Evolutionary conservation across 2,797 vertebrate species (phyloP), one percentile per base, ranked within the genome.

Genomic region (Pipistrellus kuhlii): DNA sequence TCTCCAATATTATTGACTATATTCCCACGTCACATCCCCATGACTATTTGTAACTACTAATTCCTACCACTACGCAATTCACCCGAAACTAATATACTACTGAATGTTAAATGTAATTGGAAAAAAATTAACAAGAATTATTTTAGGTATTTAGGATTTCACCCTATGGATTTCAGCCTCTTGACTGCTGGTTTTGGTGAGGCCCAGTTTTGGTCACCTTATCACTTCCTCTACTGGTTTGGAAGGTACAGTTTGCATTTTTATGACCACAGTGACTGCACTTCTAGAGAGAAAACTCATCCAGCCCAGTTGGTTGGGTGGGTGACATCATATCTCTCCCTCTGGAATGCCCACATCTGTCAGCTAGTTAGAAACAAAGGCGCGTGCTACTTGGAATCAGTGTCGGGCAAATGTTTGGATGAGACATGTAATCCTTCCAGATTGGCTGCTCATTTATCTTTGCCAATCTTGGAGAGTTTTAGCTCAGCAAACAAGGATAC

Each of bases 201-300:
- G 23, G 13, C 6, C 18, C 66, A 10, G 38, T 77, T 6, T 18
- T 55, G 17, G 21, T 83, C 66, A 14, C 20, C 5, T 94, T 30
- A 51, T 80, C 53, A 62, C 88, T 93, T 93, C 51, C 27, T 94
- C 8, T 71, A 30, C 20, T 72, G 27, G 8, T 25, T 81, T 82
- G 4, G 35, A 80, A 73, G 35, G 38, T 51, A 25, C 5, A 0
- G 3, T 46, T 77, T 77, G 18, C 4, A 88, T n/a, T 69, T 88
- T 46, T 76, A 59, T 59, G n/a, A 21, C 7, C 32, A 27, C 76
- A 86, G 15, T 12, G 23, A 66, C 46, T 17, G 1, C 27, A 66
- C 11, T 80, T 97, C 98, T 95, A 96, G 62, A 71, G 69, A 87
- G 94, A 93, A 96, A 96, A 95, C 66, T 91, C 91, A 73, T 75